phyloP scores from a whole-genome alignment of 1,140 invertebrate genomes.

The Holotrichia oblita region DNA sequence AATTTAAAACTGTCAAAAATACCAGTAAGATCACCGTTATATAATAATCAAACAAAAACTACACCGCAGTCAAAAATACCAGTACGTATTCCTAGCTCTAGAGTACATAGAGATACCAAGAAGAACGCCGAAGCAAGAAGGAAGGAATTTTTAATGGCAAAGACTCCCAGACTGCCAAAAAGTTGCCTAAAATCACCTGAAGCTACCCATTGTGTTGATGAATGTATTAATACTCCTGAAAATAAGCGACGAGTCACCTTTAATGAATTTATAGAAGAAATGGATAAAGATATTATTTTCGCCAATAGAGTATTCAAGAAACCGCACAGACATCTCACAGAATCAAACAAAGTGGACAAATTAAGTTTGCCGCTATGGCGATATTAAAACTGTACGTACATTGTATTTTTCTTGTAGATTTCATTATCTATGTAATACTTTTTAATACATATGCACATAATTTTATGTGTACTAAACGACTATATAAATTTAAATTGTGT shows the following conservation, averaged over 20 bases:
- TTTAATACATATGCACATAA: background rate
- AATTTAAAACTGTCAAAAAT: slow-evolving; percentile 11
- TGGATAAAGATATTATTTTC: background rate
- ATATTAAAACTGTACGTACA: background rate
- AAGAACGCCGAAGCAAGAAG: background rate
- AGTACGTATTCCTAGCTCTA: background rate
- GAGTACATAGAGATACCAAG: background rate
- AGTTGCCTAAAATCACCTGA: background rate
- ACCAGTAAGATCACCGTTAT: background rate
- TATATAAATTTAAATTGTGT: background rate
- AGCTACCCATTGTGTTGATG: background rate
- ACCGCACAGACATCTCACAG: background rate
- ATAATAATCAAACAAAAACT: background rate
- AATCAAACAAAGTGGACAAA: background rate
- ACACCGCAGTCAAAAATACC: background rate
- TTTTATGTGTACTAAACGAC: background rate
- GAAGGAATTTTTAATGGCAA: background rate
- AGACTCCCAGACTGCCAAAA: background rate
- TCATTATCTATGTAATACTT: background rate
- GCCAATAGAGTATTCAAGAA: background rate
- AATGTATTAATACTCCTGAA: background rate
- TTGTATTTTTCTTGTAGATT: background rate
- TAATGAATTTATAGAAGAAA: slow-evolving; percentile 9
- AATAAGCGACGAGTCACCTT: background rate
- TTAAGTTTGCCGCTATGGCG: background rate